Percentiles rank a stretch among this genome's conserved stretches.
Evolutionary conservation across 2,113 vertebrate species (phyloP).

Genomic region (Siniperca chuatsi): DNA sequence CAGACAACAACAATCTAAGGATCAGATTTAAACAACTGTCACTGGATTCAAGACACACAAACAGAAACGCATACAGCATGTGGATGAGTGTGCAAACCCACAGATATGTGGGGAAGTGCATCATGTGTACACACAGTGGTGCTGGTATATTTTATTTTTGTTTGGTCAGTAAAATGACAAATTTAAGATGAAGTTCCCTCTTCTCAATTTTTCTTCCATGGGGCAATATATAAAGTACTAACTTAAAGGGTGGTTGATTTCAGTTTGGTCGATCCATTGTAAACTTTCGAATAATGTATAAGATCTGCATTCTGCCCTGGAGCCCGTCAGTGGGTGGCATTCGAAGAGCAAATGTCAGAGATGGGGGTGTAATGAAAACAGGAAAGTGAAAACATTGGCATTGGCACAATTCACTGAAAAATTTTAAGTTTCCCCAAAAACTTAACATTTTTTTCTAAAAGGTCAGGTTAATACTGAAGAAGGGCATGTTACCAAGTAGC

Average conservation of each 20-base stretch:
- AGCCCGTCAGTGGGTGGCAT: conserved; percentile 34
- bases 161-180: neutral
- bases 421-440: neutral
- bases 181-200: neutral
- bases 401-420: neutral
- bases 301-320: conserved; percentile 15
- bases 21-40: conserved; percentile 35
- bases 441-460: conserved; percentile 15
- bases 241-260: neutral
- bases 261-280: neutral
- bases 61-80: neutral
- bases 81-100: neutral
- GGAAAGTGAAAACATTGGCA: conserved; percentile 16
- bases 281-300: conserved; percentile 11
- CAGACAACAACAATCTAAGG: conserved; percentile 21
- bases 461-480: conserved; percentile 20
- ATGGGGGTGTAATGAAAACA: conserved; percentile 35
- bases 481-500: neutral
- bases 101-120: neutral
- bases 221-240: neutral
- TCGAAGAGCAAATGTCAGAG: conserved; percentile 45
- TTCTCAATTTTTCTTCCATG: neutral
- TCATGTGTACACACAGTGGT: neutral
- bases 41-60: neutral
- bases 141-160: neutral